These are phyloP conservation scores for Cephus sareptanus DNA, from an alignment of 2,888 invertebrate species.

Conservation along the genomic window DNA sequence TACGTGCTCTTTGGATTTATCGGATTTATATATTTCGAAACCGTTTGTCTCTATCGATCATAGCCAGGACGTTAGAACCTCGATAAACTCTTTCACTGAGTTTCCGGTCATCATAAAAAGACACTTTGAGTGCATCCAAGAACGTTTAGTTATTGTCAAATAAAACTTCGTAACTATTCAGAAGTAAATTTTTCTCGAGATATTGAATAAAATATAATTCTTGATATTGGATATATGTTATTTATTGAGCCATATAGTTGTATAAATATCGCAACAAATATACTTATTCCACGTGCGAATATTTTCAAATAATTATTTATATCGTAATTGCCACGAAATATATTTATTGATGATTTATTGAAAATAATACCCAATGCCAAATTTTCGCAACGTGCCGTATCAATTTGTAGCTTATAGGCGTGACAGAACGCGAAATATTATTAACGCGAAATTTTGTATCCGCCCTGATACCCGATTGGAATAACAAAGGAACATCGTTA, in stretches of 20 bases:
- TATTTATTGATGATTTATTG: background rate
- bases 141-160: too few species aligned
- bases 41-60: background rate
- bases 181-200: too few species aligned
- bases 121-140: too few species aligned
- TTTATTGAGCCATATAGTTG: too few species aligned
- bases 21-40: constrained; percentile 21
- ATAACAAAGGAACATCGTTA: background rate
- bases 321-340: background rate
- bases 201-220: too few species aligned
- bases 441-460: background rate
- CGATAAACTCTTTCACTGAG: background rate
- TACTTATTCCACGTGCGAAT: too few species aligned
- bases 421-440: background rate
- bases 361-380: background rate
- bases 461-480: background rate
- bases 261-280: too few species aligned
- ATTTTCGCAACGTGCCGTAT: background rate
- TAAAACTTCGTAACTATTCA: too few species aligned
- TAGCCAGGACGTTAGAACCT: background rate
- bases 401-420: background rate
- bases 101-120: background rate
- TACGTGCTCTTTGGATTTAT: constrained; percentile 30
- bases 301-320: too few species aligned
- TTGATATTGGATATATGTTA: too few species aligned